phyloP scores from a whole-genome alignment of 1,140 invertebrate species.

The Mamestra configurata region DNA sequence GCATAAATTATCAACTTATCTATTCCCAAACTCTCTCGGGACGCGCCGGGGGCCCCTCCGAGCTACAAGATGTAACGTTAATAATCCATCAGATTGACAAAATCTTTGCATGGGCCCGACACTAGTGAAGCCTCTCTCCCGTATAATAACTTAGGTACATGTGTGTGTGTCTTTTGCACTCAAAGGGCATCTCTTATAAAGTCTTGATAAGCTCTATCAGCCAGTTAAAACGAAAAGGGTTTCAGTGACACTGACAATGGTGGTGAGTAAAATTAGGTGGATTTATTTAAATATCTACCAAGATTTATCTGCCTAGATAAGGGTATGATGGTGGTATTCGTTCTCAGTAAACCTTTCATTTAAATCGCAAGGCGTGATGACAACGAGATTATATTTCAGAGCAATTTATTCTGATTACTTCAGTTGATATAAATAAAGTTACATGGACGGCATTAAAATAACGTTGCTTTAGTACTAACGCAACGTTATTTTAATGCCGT shows the following conservation, averaged over 20 bases:
- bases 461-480: conserved; percentile 50
- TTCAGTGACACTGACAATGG: conserved; percentile 45
- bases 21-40: conserved; percentile 53
- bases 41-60: conserved; percentile 49
- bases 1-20: conserved; percentile 68
- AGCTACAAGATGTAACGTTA: conserved; percentile 66
- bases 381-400: conserved; percentile 8
- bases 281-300: conserved; percentile 34
- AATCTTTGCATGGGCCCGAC: conserved; percentile 63
- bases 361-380: not conserved
- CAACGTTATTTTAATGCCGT: conserved; percentile 50
- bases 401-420: not conserved
- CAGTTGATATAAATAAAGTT: conserved; percentile 33
- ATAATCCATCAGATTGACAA: conserved; percentile 73
- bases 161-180: conserved; percentile 48
- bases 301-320: conserved; percentile 23
- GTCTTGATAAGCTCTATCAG: conserved; percentile 54
- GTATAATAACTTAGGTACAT: conserved; percentile 23
- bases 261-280: conserved; percentile 19
- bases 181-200: conserved; percentile 50
- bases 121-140: conserved; percentile 54
- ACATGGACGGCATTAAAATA: no score
- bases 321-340: conserved; percentile 17
- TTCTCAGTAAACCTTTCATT: not conserved
- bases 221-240: conserved; percentile 53